Percentiles rank a stretch among this genome's conserved stretches.
Conservation (phyloP, 2,113 vertebrate species). For the Anser cygnoides region DNA sequence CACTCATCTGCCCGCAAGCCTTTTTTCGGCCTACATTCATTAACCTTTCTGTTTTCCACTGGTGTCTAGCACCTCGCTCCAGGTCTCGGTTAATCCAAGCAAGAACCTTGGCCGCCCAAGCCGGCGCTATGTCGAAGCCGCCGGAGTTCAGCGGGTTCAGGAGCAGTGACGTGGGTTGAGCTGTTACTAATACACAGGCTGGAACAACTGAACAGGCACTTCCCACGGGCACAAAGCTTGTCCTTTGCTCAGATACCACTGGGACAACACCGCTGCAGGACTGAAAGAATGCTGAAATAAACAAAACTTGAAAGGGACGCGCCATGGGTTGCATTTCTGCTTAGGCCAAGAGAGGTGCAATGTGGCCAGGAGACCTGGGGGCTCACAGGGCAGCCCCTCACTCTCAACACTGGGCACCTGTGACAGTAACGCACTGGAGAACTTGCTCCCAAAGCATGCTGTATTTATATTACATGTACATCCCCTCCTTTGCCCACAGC, state of each 20-base stretch:
- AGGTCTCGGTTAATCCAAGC: background rate
- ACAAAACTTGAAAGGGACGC: background rate
- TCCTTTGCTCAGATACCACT: conserved; percentile 53
- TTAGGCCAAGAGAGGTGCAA: background rate
- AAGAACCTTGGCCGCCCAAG: background rate
- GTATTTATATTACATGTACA: background rate
- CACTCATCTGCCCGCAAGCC: too few species aligned
- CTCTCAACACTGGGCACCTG: background rate
- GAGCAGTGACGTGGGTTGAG: background rate
- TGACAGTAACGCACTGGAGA: background rate
- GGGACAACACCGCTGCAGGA: background rate
- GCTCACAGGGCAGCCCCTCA: background rate
- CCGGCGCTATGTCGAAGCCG: background rate
- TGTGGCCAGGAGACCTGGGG: background rate
- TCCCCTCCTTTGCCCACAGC: background rate
- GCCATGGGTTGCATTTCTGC: accelerated
- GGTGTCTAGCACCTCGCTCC: background rate
- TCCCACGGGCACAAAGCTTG: background rate
- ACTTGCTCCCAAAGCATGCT: background rate
- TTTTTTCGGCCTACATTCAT: background rate
- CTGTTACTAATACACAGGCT: conserved; percentile 44
- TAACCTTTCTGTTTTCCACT: background rate
- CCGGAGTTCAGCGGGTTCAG: conserved; percentile 37
- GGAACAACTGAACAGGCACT: conserved; percentile 29
- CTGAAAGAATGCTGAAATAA: conserved; percentile 46